Evolutionary conservation across 2,888 invertebrate genomes (phyloP), one percentile per base, ranked within the genome.

Genomic region (Dascillus cervinus): DNA sequence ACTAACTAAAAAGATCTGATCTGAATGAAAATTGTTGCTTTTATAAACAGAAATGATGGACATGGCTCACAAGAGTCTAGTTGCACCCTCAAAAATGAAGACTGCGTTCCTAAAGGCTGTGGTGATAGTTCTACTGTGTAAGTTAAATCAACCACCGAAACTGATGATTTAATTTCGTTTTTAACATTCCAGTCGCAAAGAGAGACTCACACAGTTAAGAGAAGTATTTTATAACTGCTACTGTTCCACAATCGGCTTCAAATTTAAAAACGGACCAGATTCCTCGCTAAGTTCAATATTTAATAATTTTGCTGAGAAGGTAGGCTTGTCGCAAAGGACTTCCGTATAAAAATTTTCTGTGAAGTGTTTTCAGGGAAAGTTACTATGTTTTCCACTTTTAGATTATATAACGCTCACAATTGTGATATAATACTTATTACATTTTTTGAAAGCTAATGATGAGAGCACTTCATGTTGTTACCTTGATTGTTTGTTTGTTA

Each of bases 301-400:
- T 20, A 72, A 71, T 30, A 73, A 71, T 40, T 66, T 75, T 45
- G 73, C 72, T 8, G 74, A 73, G 46, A 75, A 71, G 63, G 71
- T 75, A 34, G 75, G 73, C 11, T 39, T 52, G 10, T 29, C 40
- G n/a, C n/a, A n/a, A n/a, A n/a, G n/a, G n/a, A n/a, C n/a, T n/a
- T n/a, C n/a, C n/a, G n/a, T n/a, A n/a, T n/a, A n/a, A n/a, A n/a
- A n/a, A n/a, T n/a, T n/a, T n/a, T n/a, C n/a, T n/a, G n/a, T n/a
- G n/a, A n/a, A n/a, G n/a, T n/a, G n/a, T n/a, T n/a, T n/a, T n/a
- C n/a, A n/a, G n/a, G n/a, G n/a, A n/a, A n/a, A n/a, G n/a, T n/a
- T n/a, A n/a, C n/a, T n/a, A n/a, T n/a, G n/a, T n/a, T n/a, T n/a
- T n/a, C n/a, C n/a, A n/a, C n/a, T n/a, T n/a, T n/a, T n/a, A n/a